A percentile compares a stretch with the other conserved stretches of the same genome.
Evolutionary conservation across 2,113 vertebrate genomes (phyloP).

Genomic region (Oenanthe oenanthe): DNA sequence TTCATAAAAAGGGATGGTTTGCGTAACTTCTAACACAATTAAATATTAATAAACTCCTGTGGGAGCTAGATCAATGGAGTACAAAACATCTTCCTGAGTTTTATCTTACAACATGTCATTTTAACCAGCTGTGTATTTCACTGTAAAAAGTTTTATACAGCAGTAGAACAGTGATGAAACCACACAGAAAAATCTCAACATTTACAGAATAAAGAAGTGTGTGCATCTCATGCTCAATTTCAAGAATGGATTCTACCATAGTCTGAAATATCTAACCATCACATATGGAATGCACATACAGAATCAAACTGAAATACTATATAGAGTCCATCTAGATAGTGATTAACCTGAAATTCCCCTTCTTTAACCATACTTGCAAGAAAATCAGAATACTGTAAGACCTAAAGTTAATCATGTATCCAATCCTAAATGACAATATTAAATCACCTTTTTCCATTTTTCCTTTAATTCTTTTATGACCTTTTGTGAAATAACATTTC

Average conservation of each 20-base stretch:
- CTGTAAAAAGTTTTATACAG: neutral
- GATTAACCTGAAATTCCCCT: neutral
- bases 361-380: neutral
- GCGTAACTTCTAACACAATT: constrained; percentile 58
- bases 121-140: neutral
- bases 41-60: constrained; percentile 60
- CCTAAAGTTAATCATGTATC: neutral
- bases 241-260: neutral
- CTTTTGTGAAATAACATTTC: neutral
- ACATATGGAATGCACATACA: neutral
- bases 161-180: neutral
- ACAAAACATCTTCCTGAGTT: constrained; percentile 26
- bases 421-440: neutral
- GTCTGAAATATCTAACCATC: neutral
- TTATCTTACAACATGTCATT: neutral
- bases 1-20: constrained; percentile 14
- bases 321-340: neutral
- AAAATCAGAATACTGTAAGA: neutral
- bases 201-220: neutral
- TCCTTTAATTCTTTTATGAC: neutral
- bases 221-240: neutral
- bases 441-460: neutral
- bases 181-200: neutral
- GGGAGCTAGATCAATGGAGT: constrained; percentile 45
- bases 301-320: neutral